These are phyloP conservation scores for Verasper variegatus DNA, from an alignment of 2,113 vertebrate species.

Conservation along the genomic window DNA sequence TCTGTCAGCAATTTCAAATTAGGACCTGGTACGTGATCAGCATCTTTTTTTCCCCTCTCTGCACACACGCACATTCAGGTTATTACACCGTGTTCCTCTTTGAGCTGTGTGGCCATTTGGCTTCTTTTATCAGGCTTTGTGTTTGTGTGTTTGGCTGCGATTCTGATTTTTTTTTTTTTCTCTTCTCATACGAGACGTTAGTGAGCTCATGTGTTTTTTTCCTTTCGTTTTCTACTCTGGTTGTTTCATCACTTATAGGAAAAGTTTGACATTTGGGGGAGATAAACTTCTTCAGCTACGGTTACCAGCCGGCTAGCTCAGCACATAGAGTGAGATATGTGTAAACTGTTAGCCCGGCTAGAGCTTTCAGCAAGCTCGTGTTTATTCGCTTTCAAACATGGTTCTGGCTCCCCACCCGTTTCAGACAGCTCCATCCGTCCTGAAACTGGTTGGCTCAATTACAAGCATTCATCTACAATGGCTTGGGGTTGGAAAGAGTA, in stretches of 20 bases:
- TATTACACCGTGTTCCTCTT: conserved; percentile 5
- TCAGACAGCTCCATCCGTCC: neutral
- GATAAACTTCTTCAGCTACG: neutral
- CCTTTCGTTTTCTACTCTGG: conserved; percentile 3
- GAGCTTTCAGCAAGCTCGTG: neutral
- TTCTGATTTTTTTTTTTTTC: neutral
- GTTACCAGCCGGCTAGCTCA: neutral
- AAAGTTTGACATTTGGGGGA: neutral
- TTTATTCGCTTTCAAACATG: neutral
- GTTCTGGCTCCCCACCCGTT: neutral
- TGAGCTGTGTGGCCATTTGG: conserved; percentile 34
- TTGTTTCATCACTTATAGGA: conserved; percentile 7
- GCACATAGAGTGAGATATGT: neutral
- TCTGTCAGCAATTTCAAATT: conserved; percentile 75
- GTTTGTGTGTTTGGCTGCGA: conserved; percentile 38
- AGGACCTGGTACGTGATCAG: conserved; percentile 39
- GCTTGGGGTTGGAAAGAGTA: neutral
- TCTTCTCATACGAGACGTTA: neutral
- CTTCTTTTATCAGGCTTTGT: conserved; percentile 21
- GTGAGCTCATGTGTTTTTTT: conserved; percentile 42
- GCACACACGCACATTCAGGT: conserved; percentile 9
- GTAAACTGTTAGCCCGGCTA: neutral
- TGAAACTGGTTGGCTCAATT: neutral
- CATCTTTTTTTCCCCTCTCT: conserved; percentile 7
- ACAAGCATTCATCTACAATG: neutral